Conservation (phyloP, 1,140 invertebrate genomes). For the Triops longicaudatus region DNA sequence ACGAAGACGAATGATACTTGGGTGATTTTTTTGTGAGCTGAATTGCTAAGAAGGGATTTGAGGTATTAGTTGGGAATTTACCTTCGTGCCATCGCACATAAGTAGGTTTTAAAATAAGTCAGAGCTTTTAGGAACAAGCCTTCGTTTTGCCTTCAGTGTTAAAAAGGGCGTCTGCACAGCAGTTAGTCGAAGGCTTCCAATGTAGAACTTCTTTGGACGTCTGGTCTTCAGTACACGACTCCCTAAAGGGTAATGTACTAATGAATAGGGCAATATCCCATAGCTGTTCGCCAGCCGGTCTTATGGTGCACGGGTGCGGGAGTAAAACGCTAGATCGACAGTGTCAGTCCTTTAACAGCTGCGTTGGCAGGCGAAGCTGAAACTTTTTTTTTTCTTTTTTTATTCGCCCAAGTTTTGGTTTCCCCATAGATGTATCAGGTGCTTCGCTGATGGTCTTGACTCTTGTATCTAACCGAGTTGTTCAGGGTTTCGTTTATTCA, state of each 20-base stretch:
- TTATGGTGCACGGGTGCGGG: neutral
- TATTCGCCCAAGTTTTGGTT: neutral
- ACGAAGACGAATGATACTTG: too few species aligned
- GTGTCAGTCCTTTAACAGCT: neutral
- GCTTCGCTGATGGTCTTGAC: neutral
- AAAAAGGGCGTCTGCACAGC: neutral
- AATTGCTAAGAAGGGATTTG: neutral
- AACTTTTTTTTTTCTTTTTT: neutral
- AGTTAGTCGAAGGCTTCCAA: neutral
- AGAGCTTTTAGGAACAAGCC: neutral
- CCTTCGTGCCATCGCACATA: neutral
- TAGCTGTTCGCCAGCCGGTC: neutral
- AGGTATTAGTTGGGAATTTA: neutral
- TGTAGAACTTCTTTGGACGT: neutral
- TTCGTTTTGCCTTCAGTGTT: neutral
- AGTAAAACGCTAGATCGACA: neutral
- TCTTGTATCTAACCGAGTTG: too few species aligned
- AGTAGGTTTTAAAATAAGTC: neutral
- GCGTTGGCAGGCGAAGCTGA: neutral
- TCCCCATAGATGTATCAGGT: neutral
- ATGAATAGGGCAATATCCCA: conserved; percentile 11
- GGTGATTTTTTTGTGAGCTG: too few species aligned
- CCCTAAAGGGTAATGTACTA: neutral
- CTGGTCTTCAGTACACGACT: neutral
- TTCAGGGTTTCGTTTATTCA: too few species aligned